phyloP scores from a whole-genome alignment of 2,888 invertebrate genomes.

The Ischnus inquisitorius region DNA sequence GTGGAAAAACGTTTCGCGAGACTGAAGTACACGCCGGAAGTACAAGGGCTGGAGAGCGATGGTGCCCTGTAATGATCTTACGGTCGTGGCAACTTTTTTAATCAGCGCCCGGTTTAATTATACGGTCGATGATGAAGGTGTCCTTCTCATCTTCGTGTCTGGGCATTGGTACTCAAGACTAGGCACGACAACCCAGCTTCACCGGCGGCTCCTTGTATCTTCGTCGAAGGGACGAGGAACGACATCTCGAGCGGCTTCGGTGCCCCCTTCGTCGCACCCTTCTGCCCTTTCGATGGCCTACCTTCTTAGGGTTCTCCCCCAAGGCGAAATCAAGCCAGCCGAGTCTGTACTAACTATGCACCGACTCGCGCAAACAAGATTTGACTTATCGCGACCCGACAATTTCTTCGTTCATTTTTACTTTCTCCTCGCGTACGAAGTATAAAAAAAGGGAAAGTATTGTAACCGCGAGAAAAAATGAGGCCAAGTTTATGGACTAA shows the following conservation, averaged over 20 bases:
- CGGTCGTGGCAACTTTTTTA: slow-evolving; percentile 84
- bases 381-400: slow-evolving; percentile 84
- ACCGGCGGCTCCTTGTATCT: slow-evolving; percentile 41
- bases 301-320: slow-evolving; percentile 74
- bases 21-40: slow-evolving; percentile 54
- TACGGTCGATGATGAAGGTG: slow-evolving; percentile 84
- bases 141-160: slow-evolving; percentile 73
- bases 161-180: slow-evolving; percentile 40
- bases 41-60: slow-evolving; percentile 56
- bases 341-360: slow-evolving; percentile 79
- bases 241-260: slow-evolving; percentile 66
- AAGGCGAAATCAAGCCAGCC: slow-evolving; percentile 73
- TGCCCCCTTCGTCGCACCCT: slow-evolving; percentile 67
- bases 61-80: slow-evolving; percentile 84
- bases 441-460: too few species aligned
- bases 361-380: slow-evolving; percentile 83
- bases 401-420: slow-evolving; percentile 75
- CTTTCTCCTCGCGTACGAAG: too few species aligned
- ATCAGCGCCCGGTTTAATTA: slow-evolving; percentile 85
- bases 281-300: slow-evolving; percentile 63
- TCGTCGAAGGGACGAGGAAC: slow-evolving; percentile 23
- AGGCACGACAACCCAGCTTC: slow-evolving; percentile 21
- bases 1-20: slow-evolving; percentile 54
- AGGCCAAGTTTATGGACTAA: too few species aligned
- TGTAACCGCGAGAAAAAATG: too few species aligned